Percentiles rank a stretch among this genome's conserved stretches.
phyloP scores from a whole-genome alignment of 2,113 vertebrate genomes.

The Malaclemys terrapin region DNA sequence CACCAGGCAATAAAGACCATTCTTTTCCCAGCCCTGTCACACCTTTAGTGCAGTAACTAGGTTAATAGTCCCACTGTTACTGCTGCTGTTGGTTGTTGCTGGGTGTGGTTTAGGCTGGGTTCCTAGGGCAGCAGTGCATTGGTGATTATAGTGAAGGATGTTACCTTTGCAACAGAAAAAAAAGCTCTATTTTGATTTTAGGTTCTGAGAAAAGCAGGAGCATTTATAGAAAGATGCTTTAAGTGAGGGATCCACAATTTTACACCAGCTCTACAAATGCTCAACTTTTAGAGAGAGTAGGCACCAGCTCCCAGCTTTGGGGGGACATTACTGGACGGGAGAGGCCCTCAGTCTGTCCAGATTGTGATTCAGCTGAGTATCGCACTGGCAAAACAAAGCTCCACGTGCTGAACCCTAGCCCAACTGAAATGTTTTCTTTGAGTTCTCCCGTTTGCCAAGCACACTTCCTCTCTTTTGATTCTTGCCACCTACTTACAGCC shows the following conservation, averaged over 20 bases:
- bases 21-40: neutral
- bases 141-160: neutral
- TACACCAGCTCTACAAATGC: neutral
- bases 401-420: slow-evolving; percentile 12
- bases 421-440: slow-evolving; percentile 65
- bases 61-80: neutral
- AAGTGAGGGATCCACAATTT: neutral
- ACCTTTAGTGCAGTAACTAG: neutral
- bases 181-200: neutral
- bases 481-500: slow-evolving; percentile 74
- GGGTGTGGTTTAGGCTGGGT: too few relatives aligned
- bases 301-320: neutral
- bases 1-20: neutral
- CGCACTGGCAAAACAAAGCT: neutral
- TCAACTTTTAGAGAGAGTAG: neutral
- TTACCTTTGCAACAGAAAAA: neutral
- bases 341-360: neutral
- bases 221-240: neutral
- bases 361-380: neutral
- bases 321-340: rapidly evolving
- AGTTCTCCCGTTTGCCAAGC: slow-evolving; percentile 66
- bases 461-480: slow-evolving; percentile 76
- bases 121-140: too few relatives aligned
- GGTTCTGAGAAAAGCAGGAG: neutral
- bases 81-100: neutral